phyloP scores from a whole-genome alignment of 1,140 invertebrate genomes.

The Ceratina calcarata region DNA sequence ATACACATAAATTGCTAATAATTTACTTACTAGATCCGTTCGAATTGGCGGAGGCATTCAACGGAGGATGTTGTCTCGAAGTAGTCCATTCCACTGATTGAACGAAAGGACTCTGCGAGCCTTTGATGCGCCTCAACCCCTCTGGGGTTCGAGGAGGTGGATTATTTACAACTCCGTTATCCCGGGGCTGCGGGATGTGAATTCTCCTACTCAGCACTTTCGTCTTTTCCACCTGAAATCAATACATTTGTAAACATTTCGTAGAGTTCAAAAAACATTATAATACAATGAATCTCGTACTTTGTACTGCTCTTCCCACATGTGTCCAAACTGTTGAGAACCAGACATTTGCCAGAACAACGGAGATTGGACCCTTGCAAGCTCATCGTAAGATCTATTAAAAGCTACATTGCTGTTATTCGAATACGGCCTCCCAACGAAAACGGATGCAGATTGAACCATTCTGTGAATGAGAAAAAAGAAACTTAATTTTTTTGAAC shows the following conservation, averaged over 20 bases:
- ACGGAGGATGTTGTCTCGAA: constrained; percentile 55
- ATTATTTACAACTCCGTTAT: constrained; percentile 51
- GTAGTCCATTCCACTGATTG: constrained; percentile 67
- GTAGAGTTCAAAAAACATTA: neutral
- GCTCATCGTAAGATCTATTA: constrained; percentile 72
- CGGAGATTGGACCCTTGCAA: constrained; percentile 71
- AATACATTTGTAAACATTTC: neutral
- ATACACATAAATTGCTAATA: neutral
- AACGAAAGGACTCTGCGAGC: constrained; percentile 64
- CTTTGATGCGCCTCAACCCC: constrained; percentile 67
- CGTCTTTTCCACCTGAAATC: constrained; percentile 64
- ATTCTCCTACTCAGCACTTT: constrained; percentile 66
- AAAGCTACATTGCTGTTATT: constrained; percentile 68
- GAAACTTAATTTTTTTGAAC: constrained; percentile 17
- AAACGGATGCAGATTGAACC: constrained; percentile 70
- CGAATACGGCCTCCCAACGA: constrained; percentile 66
- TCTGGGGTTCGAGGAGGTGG: constrained; percentile 66
- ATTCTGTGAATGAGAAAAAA: constrained; percentile 64
- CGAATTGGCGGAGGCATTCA: constrained; percentile 61
- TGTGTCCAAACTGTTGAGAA: constrained; percentile 64
- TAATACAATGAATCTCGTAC: constrained; percentile 37
- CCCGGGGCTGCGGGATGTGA: constrained; percentile 69
- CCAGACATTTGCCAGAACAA: constrained; percentile 70
- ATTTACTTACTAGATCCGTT: constrained; percentile 64
- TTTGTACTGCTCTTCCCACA: constrained; percentile 71